Base-by-base conservation (phyloP, 2,888 invertebrate species). In the Molanna angustata region DNA sequence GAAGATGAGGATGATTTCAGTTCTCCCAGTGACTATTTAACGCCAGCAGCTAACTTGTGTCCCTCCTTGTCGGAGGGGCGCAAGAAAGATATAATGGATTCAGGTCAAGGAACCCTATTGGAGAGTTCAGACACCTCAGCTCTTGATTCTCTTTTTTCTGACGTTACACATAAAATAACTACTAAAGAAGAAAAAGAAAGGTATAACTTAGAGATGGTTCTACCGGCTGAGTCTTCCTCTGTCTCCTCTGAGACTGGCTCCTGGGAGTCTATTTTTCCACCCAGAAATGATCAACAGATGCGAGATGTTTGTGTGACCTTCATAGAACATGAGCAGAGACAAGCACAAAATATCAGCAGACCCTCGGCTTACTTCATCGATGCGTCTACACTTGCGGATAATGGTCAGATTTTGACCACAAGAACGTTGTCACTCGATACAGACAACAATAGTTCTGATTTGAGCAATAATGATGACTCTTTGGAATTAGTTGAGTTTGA, bases 311-410 rank as follows among this genome's bases (percentile, higher is more conserved):
- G 74, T 65, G 69, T 72, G 61, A 71, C 69, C 45, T 76, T 76
- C 61, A 64, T 75, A 43, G 63, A 65, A 17, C 67, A 68, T 54
- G 78, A 78, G 63, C 65, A 70, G 11, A 67, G 66, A 52, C 62
- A 65, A 59, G 64, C 62, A 40, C 62, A 61, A 27, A 62, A 61
- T 42, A 69, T 57, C 69, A 70, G 59, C 65, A 69, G 64, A 61
- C 76, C 62, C 61, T 78, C 65, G 69, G 81, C 83, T 54, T 90
- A 85, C 66, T 90, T 89, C 62, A 90, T 90, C 60, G 88, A 89
- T 67, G 89, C 88, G 13, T 84, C 89, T 4, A 84, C 83, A 64
- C 71, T 90, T 58, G 80, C 80, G 17, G 89, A 89, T 66, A 41
- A 41, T 13, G 21, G 19, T 20, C 41, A 19, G 13, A 41, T 9